These are phyloP conservation scores for Spermophilus dauricus DNA, from an alignment of 2,113 vertebrate genomes.

Conservation along the genomic window DNA sequence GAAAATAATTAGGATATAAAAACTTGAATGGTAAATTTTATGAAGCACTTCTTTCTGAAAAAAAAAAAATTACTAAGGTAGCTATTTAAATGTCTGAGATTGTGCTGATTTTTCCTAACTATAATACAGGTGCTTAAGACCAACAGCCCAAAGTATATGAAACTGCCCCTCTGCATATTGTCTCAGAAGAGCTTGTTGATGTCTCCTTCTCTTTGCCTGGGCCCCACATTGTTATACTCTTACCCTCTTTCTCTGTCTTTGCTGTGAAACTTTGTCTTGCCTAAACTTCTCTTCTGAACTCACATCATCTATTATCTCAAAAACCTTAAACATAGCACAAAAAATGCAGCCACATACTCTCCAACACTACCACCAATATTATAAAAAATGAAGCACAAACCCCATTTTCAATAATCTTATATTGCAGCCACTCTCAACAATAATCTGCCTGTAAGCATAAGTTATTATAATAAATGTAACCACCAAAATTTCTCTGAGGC, in stretches of 20 bases:
- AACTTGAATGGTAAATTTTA: neutral
- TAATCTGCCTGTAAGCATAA: neutral
- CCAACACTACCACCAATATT: neutral
- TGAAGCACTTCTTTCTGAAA: neutral
- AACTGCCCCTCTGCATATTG: fast-evolving
- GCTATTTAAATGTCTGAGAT: neutral
- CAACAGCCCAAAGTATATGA: neutral
- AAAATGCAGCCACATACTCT: neutral
- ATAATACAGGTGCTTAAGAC: neutral
- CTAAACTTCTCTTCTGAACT: neutral
- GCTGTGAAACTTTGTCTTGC: neutral
- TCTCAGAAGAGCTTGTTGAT: neutral
- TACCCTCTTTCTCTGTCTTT: neutral
- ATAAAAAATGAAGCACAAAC: neutral
- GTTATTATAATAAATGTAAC: constrained; percentile 8
- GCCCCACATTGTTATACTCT: neutral
- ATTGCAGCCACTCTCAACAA: neutral
- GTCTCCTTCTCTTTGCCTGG: neutral
- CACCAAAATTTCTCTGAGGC: neutral
- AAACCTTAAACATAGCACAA: constrained; percentile 18
- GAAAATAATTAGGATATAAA: neutral
- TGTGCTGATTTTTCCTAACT: neutral
- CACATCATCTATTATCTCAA: neutral
- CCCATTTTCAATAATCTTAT: neutral
- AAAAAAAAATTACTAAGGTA: neutral